Percentiles rank a stretch among this genome's conserved stretches.
Evolutionary conservation across 2,797 vertebrate species (phyloP).

Genomic region (Anableps anableps): DNA sequence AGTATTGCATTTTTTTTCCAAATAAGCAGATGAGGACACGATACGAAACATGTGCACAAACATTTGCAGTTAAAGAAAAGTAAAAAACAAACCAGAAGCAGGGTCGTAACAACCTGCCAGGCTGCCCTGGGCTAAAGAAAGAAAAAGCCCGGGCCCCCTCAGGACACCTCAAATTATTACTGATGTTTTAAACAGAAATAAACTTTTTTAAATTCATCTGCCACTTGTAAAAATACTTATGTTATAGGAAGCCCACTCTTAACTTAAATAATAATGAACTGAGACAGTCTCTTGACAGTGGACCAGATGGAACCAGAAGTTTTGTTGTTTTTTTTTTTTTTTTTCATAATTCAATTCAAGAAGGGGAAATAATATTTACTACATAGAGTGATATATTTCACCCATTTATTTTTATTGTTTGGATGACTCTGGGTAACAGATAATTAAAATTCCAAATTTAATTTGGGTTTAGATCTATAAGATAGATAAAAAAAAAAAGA

Average conservation of each 20-base stretch:
- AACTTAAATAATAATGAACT: background rate
- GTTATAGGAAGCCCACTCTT: background rate
- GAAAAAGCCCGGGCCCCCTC: background rate
- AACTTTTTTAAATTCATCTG: background rate
- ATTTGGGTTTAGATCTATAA: background rate
- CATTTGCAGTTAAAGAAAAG: background rate
- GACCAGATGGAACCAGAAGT: background rate
- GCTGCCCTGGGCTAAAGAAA: background rate
- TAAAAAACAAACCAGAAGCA: background rate
- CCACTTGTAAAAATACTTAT: background rate
- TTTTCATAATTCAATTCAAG: background rate
- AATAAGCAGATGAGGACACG: background rate
- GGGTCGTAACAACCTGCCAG: background rate
- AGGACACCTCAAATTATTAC: background rate
- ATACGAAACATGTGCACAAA: background rate
- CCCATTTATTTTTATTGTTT: background rate
- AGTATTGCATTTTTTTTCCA: conserved; percentile 36
- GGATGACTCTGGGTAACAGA: background rate
- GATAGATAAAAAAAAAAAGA: background rate
- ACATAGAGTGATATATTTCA: background rate
- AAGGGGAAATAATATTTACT: background rate
- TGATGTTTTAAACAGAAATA: background rate
- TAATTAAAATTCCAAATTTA: background rate
- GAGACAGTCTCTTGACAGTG: background rate
- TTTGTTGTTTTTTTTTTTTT: background rate